A percentile compares a stretch with the other conserved stretches of the same genome.
These are phyloP conservation scores for Mycteria americana DNA, from an alignment of 2,797 vertebrate species.

Conservation along the genomic window DNA sequence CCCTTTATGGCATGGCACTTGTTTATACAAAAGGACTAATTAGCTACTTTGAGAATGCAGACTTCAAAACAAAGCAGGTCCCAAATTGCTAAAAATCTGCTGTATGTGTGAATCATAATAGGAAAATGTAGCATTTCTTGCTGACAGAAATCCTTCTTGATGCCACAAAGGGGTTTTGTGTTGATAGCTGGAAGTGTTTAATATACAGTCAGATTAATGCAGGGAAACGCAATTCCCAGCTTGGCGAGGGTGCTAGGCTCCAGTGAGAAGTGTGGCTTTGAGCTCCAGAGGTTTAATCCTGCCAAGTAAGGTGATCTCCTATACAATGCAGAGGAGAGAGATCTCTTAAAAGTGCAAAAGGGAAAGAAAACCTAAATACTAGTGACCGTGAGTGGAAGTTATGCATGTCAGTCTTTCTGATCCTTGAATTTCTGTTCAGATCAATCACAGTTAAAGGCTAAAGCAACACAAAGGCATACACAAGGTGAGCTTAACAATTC, in stretches of 20 bases:
- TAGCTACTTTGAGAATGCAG: not conserved
- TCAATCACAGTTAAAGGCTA: not conserved
- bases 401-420: not conserved
- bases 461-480: not conserved
- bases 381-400: not conserved
- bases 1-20: not conserved
- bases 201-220: not conserved
- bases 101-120: not conserved
- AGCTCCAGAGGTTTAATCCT: not conserved
- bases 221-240: not conserved
- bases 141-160: not conserved
- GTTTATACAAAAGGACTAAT: slow-evolving; percentile 5
- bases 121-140: slow-evolving; percentile 8
- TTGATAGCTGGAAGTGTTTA: slow-evolving; percentile 36
- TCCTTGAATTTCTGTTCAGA: not conserved
- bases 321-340: not conserved
- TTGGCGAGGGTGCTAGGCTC: not conserved
- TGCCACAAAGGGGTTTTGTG: not conserved
- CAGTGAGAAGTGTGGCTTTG: not conserved
- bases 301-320: not conserved
- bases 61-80: not conserved
- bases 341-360: not conserved
- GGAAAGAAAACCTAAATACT: not conserved
- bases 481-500: not conserved
- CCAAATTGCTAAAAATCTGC: not conserved